phyloP scores from a whole-genome alignment of 2,888 invertebrate genomes.

The Eurytoma californica region DNA sequence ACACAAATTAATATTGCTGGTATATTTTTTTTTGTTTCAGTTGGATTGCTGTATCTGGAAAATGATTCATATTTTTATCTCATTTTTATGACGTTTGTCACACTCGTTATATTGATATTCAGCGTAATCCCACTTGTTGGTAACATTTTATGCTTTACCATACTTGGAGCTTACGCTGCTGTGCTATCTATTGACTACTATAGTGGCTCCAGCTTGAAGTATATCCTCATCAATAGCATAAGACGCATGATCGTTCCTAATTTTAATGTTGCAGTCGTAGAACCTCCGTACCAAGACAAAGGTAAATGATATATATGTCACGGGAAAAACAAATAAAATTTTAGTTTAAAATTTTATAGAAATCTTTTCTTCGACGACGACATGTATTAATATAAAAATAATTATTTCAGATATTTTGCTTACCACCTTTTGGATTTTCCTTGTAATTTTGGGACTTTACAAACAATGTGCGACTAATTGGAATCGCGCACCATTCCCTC shows the following conservation, averaged over 20 bases:
- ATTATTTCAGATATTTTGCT: conserved; percentile 78
- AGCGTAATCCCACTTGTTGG: conserved; percentile 77
- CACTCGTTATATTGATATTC: conserved; percentile 76
- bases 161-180: conserved; percentile 81
- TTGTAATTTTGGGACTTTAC: conserved; percentile 77
- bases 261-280: conserved; percentile 79
- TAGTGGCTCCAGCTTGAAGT: conserved; percentile 81
- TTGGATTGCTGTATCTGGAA: conserved; percentile 74
- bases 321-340: neutral
- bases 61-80: conserved; percentile 81
- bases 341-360: conserved; percentile 16
- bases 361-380: too few relatives aligned
- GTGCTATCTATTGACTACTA: conserved; percentile 81
- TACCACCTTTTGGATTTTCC: conserved; percentile 77
- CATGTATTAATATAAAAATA: neutral
- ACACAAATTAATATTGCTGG: neutral
- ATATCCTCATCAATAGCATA: conserved; percentile 82
- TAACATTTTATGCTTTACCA: conserved; percentile 80
- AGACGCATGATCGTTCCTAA: conserved; percentile 79
- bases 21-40: conserved; percentile 71
- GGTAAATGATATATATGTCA: conserved; percentile 74
- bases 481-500: conserved; percentile 46
- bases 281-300: conserved; percentile 79
- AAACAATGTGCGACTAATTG: conserved; percentile 73
- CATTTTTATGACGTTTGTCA: conserved; percentile 77